These are phyloP conservation scores for Heteromurus nitidus DNA, from an alignment of 2,888 invertebrate genomes.

Conservation along the genomic window DNA sequence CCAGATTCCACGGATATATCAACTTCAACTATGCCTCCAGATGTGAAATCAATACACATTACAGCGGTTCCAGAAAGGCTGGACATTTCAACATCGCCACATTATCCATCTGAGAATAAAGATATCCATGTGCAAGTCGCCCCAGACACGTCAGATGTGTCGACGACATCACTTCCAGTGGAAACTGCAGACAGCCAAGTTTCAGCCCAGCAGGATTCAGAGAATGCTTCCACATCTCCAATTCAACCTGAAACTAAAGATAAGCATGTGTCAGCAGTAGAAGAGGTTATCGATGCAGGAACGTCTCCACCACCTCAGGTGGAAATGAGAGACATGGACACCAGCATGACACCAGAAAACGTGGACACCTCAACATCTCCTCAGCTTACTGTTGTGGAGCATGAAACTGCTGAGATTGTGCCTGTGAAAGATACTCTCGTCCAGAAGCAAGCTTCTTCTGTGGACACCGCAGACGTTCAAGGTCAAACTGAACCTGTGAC, in stretches of 20 bases:
- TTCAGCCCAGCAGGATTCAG: neutral
- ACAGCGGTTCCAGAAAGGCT: conserved; percentile 27
- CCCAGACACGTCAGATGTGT: conserved; percentile 23
- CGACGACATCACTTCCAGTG: neutral
- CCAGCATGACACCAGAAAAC: conserved; percentile 40
- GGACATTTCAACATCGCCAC: conserved; percentile 25
- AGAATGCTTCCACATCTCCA: conserved; percentile 25
- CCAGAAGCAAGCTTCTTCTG: no score
- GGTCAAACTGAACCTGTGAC: neutral
- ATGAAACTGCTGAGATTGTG: no score
- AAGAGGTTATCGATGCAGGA: conserved; percentile 44
- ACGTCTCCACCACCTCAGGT: conserved; percentile 8
- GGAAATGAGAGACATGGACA: conserved; percentile 21
- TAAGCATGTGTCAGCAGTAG: conserved; percentile 30
- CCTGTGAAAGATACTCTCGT: neutral
- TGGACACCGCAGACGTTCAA: neutral
- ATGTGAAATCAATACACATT: conserved; percentile 15
- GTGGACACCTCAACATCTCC: conserved; percentile 20
- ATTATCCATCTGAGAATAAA: neutral
- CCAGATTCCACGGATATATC: conserved; percentile 25
- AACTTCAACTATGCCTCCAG: conserved; percentile 2
- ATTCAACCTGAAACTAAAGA: conserved; percentile 9
- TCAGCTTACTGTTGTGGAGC: no score
- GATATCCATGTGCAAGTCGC: conserved; percentile 29
- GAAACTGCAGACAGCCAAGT: neutral